Conservation (phyloP, 2,888 invertebrate genomes). For the Myathropa florea region DNA sequence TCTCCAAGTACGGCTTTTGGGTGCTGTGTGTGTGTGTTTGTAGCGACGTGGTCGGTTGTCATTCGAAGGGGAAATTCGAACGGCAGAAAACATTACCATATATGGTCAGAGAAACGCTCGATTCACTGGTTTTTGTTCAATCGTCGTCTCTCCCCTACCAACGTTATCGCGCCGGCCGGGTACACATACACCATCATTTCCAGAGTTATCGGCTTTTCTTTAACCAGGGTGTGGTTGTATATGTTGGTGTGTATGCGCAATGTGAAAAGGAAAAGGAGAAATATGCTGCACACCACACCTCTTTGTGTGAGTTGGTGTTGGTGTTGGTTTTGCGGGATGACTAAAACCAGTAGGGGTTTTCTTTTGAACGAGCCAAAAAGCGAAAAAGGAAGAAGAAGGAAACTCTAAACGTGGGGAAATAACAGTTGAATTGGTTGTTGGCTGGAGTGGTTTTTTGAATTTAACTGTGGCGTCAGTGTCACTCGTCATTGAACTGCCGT, state of each 20-base stretch:
- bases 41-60: conserved; percentile 18
- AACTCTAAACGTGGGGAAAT: conserved; percentile 53
- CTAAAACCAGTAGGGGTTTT: conserved; percentile 43
- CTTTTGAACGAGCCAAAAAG: background rate
- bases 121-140: conserved; percentile 51
- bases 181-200: conserved; percentile 17
- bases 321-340: conserved; percentile 23
- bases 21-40: conserved; percentile 26
- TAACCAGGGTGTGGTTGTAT: conserved; percentile 59
- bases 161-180: conserved; percentile 49
- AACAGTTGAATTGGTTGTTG: conserved; percentile 55
- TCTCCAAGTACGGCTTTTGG: conserved; percentile 65
- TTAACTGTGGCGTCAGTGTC: conserved; percentile 71
- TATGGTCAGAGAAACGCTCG: conserved; percentile 79
- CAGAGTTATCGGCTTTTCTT: conserved; percentile 50
- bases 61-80: conserved; percentile 58
- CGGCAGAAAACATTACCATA: conserved; percentile 79
- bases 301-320: background rate
- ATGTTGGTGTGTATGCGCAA: conserved; percentile 45
- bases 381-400: background rate
- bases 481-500: conserved; percentile 74
- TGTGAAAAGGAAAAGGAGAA: conserved; percentile 15
- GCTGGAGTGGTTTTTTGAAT: conserved; percentile 69
- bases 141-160: conserved; percentile 35
- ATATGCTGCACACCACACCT: background rate